Evolutionary conservation across 2,888 invertebrate species (phyloP).

Genomic region (Dione vanillae): DNA sequence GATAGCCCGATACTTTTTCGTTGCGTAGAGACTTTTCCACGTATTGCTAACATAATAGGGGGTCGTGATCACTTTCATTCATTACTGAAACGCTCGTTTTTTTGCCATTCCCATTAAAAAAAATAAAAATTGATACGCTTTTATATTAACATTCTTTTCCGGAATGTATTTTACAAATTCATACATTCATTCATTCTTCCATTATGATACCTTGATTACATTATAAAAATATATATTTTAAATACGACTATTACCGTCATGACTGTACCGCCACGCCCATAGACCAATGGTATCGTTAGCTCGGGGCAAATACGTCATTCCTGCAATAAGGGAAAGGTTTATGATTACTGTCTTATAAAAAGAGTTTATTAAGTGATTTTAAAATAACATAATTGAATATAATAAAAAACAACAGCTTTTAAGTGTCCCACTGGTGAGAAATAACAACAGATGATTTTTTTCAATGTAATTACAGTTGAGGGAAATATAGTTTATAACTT

Average conservation of each 20-base stretch:
- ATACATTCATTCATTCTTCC: no score
- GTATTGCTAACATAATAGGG: no score
- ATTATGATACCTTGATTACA: no score
- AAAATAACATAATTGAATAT: conserved; percentile 15
- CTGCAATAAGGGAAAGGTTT: conserved; percentile 33
- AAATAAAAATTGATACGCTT: no score
- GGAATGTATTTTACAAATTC: no score
- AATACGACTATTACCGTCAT: not conserved
- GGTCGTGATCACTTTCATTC: no score
- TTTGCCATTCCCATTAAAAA: no score
- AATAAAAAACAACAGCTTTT: conserved; percentile 7
- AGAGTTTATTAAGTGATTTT: conserved; percentile 28
- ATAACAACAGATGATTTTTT: not conserved
- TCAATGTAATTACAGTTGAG: not conserved
- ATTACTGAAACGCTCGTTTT: no score
- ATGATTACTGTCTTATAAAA: conserved; percentile 27
- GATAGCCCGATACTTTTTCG: no score
- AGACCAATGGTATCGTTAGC: conserved; percentile 44
- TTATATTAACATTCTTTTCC: no score
- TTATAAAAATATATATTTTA: not conserved
- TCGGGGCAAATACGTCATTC: conserved; percentile 33
- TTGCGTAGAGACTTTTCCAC: no score
- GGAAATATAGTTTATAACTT: not conserved
- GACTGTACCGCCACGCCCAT: conserved; percentile 53
- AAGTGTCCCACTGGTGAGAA: not conserved